Evolutionary conservation across 2,797 vertebrate genomes (phyloP).

Genomic region (Platyrinchus mystaceus): DNA sequence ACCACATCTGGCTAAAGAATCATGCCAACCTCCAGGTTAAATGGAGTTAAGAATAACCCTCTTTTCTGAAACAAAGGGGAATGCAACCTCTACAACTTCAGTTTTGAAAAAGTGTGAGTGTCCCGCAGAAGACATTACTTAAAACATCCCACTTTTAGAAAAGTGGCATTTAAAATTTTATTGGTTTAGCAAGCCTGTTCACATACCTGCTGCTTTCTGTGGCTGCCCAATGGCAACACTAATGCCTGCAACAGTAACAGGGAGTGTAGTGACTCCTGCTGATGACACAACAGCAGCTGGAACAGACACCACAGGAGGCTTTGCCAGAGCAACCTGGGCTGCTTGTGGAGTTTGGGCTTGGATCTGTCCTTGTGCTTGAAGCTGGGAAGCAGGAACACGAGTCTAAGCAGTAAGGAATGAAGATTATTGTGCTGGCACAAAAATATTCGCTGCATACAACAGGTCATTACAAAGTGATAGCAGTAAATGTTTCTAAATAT

Average conservation of each 20-base stretch:
- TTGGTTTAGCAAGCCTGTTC: background rate
- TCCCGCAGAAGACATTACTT: background rate
- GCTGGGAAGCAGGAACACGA: constrained; percentile 79
- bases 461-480: background rate
- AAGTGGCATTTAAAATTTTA: background rate
- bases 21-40: background rate
- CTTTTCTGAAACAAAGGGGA: background rate
- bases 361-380: constrained; percentile 82
- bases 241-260: constrained; percentile 87
- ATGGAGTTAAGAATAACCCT: background rate
- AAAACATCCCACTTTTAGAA: background rate
- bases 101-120: background rate
- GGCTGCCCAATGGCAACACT: constrained; percentile 87
- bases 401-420: constrained; percentile 65
- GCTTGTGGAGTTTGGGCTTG: constrained; percentile 82
- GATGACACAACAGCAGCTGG: constrained; percentile 87
- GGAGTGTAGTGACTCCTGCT: constrained; percentile 86
- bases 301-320: constrained; percentile 89
- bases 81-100: background rate
- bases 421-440: constrained; percentile 41
- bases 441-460: background rate
- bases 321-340: constrained; percentile 89
- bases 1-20: background rate
- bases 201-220: constrained; percentile 81
- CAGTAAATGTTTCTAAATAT: background rate